Percentiles rank a stretch among this genome's conserved stretches.
These are phyloP conservation scores for Agelaius tricolor DNA, from an alignment of 2,113 vertebrate genomes.

Conservation along the genomic window DNA sequence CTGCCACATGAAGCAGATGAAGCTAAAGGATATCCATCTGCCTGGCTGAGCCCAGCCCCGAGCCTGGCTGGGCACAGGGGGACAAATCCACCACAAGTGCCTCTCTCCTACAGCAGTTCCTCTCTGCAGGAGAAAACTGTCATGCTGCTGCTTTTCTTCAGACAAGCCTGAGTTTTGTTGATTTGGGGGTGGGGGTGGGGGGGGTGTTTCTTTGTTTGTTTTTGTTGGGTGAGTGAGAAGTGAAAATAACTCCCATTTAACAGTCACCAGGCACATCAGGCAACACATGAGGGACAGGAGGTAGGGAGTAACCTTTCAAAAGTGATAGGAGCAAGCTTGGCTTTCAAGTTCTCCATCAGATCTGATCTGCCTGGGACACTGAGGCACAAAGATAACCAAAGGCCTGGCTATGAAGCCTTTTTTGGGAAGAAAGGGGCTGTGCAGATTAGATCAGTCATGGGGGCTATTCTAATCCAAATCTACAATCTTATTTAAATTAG, in stretches of 20 bases:
- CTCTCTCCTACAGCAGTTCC: not conserved
- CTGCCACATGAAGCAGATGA: conserved; percentile 6
- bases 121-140: not conserved
- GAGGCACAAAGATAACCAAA: not conserved
- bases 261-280: not conserved
- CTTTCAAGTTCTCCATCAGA: not conserved
- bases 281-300: not conserved
- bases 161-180: not conserved
- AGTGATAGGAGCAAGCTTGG: not conserved
- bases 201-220: not conserved
- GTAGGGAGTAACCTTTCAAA: not conserved
- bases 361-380: not conserved
- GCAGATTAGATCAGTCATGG: not conserved
- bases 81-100: not conserved
- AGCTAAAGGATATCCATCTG: not conserved
- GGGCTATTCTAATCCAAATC: not conserved
- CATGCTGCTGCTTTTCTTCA: not conserved
- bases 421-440: not conserved
- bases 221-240: not conserved
- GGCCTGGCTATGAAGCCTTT: not conserved
- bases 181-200: rapidly evolving
- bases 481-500: not conserved
- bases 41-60: not conserved
- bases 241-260: not conserved
- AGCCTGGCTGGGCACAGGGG: not conserved